Evolutionary conservation across 2,797 vertebrate genomes (phyloP).

Genomic region (Megalops cyprinoides): DNA sequence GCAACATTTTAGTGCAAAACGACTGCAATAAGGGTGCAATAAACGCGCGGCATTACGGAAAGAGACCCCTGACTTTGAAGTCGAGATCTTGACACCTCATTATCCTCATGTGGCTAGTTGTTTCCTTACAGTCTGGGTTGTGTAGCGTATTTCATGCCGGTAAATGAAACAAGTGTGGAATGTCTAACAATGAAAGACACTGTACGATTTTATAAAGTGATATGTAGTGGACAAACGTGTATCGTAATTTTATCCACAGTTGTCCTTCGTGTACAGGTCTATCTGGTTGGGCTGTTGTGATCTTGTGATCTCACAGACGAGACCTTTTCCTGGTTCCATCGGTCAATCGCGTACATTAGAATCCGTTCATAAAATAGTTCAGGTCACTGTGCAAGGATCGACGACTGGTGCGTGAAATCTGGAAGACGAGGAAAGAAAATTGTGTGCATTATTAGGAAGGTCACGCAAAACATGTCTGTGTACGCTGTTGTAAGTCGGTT

Average conservation of each 20-base stretch:
- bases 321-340: no score
- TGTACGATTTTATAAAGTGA: not conserved
- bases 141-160: not conserved
- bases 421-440: not conserved
- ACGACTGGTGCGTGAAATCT: not conserved
- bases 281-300: no score
- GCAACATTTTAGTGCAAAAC: constrained; percentile 37
- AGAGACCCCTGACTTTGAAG: constrained; percentile 60
- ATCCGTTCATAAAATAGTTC: not conserved
- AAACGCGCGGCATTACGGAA: constrained; percentile 52
- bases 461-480: no score
- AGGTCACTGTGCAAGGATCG: not conserved
- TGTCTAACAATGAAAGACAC: not conserved
- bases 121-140: no score
- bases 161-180: not conserved
- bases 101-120: constrained; percentile 37
- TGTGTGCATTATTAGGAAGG: no score
- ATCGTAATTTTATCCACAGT: no score
- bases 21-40: constrained; percentile 36
- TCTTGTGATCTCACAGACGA: not conserved
- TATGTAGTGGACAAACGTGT: no score
- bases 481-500: no score
- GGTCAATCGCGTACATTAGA: not conserved
- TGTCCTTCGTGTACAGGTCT: no score
- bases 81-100: constrained; percentile 62